Evolutionary conservation across 2,113 vertebrate species (phyloP).

Genomic region (Nothobranchius furzeri): DNA sequence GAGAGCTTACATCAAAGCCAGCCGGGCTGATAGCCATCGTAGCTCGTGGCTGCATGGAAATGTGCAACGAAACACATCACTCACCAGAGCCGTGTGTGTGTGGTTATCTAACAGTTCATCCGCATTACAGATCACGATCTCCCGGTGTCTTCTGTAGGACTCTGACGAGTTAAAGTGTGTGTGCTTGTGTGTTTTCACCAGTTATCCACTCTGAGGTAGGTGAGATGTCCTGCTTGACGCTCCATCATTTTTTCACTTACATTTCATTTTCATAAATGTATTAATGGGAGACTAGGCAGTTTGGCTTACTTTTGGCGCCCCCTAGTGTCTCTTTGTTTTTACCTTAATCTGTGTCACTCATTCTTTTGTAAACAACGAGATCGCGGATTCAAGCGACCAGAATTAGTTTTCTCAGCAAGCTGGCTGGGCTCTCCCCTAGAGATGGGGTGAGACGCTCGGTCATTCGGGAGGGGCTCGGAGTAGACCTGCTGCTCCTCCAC

Average conservation of each 20-base stretch:
- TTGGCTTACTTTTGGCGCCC: too few relatives aligned
- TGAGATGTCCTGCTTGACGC: conserved; percentile 58
- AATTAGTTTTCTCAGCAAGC: too few relatives aligned
- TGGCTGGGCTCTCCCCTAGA: too few relatives aligned
- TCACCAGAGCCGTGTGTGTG: conserved; percentile 21
- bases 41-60: conserved; percentile 57
- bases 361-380: too few relatives aligned
- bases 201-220: conserved; percentile 50
- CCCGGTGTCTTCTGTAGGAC: conserved; percentile 21
- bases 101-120: conserved; percentile 13
- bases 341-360: too few relatives aligned
- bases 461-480: too few relatives aligned
- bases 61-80: conserved; percentile 43
- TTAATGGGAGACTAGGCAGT: neutral
- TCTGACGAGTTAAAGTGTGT: conserved; percentile 16
- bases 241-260: conserved; percentile 10
- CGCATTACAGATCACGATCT: conserved; percentile 20
- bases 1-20: conserved; percentile 64
- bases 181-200: conserved; percentile 27
- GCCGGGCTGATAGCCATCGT: conserved; percentile 58
- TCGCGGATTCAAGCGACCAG: too few relatives aligned
- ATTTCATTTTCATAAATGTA: neutral
- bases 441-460: too few relatives aligned
- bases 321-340: too few relatives aligned
- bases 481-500: too few relatives aligned